phyloP scores from a whole-genome alignment of 2,797 vertebrate species.

The Anguilla anguilla region DNA sequence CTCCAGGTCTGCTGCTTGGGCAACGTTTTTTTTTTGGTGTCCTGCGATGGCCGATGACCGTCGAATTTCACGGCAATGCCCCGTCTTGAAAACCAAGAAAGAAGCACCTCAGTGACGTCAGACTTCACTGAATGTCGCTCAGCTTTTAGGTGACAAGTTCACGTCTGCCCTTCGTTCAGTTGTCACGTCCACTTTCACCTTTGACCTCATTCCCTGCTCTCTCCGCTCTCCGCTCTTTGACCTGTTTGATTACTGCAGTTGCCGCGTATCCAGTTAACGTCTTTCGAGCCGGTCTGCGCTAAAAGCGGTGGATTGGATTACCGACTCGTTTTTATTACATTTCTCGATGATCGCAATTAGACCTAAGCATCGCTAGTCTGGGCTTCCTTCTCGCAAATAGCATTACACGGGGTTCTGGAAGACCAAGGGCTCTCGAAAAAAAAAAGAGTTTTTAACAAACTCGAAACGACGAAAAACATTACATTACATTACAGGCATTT shows the following conservation, averaged over 20 bases:
- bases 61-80: neutral
- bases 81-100: neutral
- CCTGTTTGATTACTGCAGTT: constrained; percentile 50
- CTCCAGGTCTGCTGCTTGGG: neutral
- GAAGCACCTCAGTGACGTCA: constrained; percentile 36
- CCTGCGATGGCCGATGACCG: neutral
- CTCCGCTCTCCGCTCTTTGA: constrained; percentile 54
- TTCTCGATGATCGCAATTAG: constrained; percentile 69
- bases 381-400: constrained; percentile 59
- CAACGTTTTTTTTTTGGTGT: neutral
- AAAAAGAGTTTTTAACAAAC: constrained; percentile 44
- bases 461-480: constrained; percentile 10
- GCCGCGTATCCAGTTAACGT: constrained; percentile 62
- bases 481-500: no score
- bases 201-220: constrained; percentile 71
- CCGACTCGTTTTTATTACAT: constrained; percentile 69
- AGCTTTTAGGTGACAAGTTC: constrained; percentile 56
- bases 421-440: constrained; percentile 43
- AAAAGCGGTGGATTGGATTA: constrained; percentile 75
- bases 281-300: constrained; percentile 60
- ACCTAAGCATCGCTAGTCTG: constrained; percentile 59
- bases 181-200: constrained; percentile 63
- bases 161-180: constrained; percentile 40
- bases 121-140: constrained; percentile 39
- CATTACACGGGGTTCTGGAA: constrained; percentile 60